Percentiles rank a stretch among this genome's conserved stretches.
phyloP scores from a whole-genome alignment of 2,113 vertebrate genomes.

The Psittacula cyanocephala region DNA sequence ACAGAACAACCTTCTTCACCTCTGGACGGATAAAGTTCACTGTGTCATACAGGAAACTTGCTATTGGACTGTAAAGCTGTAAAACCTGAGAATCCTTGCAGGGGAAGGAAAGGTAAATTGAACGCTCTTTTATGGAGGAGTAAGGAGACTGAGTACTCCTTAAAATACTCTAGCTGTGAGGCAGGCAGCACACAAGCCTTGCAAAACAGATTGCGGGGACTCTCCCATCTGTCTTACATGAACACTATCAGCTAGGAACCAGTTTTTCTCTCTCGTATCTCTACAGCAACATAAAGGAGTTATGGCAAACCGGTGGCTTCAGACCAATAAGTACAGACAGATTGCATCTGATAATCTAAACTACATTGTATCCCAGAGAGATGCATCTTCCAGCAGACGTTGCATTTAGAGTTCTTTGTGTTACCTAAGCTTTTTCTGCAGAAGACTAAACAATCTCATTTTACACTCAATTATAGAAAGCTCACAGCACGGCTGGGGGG shows the following conservation, averaged over 20 bases:
- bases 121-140: background rate
- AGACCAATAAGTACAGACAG: background rate
- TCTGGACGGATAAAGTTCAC: background rate
- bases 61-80: background rate
- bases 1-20: background rate
- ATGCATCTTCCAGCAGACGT: background rate
- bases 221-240: background rate
- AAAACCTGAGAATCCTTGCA: background rate
- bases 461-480: constrained; percentile 46
- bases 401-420: background rate
- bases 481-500: background rate
- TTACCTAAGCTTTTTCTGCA: background rate
- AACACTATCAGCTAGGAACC: background rate
- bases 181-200: background rate
- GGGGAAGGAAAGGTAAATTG: background rate
- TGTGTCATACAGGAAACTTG: background rate
- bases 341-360: background rate
- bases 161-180: background rate
- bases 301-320: background rate
- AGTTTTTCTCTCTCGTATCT: background rate
- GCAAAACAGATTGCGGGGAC: background rate
- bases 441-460: constrained; percentile 56
- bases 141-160: background rate
- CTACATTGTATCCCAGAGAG: background rate
- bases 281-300: background rate